Conservation (phyloP, 1,140 invertebrate species). For the Pygmarrhopalites habei region DNA sequence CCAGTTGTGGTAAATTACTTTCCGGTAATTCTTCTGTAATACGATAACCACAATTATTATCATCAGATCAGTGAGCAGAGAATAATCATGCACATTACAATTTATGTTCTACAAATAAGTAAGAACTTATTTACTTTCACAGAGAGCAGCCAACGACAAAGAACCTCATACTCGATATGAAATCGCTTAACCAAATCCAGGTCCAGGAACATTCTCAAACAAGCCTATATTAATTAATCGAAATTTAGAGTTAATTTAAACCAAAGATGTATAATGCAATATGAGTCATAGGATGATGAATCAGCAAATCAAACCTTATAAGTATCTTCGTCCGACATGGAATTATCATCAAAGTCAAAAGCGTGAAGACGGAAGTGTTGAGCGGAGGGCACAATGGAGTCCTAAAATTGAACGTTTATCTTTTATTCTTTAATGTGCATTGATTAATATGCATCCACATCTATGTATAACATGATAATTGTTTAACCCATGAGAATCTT, state of each 20-base stretch:
- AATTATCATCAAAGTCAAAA: constrained; percentile 79
- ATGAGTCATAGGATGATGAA: no score
- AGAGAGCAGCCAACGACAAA: constrained; percentile 82
- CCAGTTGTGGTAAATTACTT: constrained; percentile 96
- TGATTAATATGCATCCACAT: no score
- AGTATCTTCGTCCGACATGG: constrained; percentile 76
- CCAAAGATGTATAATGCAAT: neutral
- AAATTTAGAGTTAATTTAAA: neutral
- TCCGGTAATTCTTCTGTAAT: constrained; percentile 95
- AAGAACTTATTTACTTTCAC: no score
- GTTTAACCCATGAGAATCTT: no score
- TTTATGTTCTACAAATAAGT: no score
- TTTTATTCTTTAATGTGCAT: no score
- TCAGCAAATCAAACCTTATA: constrained; percentile 58
- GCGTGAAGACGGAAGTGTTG: constrained; percentile 73
- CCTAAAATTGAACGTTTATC: no score
- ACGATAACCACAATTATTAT: no score
- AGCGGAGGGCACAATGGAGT: constrained; percentile 68
- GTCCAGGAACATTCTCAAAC: constrained; percentile 84
- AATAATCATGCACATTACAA: no score
- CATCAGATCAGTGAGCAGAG: no score
- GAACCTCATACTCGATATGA: constrained; percentile 80
- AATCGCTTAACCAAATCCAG: constrained; percentile 82
- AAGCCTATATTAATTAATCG: constrained; percentile 57
- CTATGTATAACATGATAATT: no score